Evolutionary conservation across 2,888 invertebrate genomes (phyloP).

Genomic region (Drosophila longiperda): DNA sequence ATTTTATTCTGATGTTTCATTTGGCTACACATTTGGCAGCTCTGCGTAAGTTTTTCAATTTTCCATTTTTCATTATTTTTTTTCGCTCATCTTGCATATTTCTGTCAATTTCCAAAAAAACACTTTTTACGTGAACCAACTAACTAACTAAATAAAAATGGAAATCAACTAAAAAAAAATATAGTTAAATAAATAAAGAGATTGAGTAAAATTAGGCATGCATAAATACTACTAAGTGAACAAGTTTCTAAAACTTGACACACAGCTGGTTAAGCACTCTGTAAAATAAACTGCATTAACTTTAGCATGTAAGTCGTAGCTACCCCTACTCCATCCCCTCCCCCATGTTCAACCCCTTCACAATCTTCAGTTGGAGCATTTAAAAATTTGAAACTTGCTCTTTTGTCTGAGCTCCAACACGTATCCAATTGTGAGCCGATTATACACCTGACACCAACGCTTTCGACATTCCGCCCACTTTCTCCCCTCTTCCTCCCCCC

Average conservation of each 20-base stretch:
- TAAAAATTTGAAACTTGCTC: constrained; percentile 25
- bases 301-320: constrained; percentile 66
- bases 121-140: constrained; percentile 44
- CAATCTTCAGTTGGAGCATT: background rate
- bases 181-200: constrained; percentile 10
- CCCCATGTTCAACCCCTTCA: too few relatives aligned
- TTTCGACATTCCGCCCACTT: background rate
- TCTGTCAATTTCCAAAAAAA: background rate
- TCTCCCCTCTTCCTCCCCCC: background rate
- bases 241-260: constrained; percentile 72
- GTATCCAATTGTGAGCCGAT: constrained; percentile 59
- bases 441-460: constrained; percentile 44
- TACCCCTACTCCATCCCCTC: background rate
- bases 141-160: constrained; percentile 20
- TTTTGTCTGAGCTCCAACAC: constrained; percentile 40
- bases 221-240: constrained; percentile 42
- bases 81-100: constrained; percentile 4
- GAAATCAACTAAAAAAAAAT: background rate
- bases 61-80: background rate
- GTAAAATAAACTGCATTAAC: constrained; percentile 64
- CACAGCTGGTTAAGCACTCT: constrained; percentile 52
- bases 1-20: background rate
- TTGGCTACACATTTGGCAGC: background rate
- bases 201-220: constrained; percentile 34
- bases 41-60: background rate